Base-by-base conservation (phyloP, 2,797 vertebrate species). In the Sternotherus odoratus region DNA sequence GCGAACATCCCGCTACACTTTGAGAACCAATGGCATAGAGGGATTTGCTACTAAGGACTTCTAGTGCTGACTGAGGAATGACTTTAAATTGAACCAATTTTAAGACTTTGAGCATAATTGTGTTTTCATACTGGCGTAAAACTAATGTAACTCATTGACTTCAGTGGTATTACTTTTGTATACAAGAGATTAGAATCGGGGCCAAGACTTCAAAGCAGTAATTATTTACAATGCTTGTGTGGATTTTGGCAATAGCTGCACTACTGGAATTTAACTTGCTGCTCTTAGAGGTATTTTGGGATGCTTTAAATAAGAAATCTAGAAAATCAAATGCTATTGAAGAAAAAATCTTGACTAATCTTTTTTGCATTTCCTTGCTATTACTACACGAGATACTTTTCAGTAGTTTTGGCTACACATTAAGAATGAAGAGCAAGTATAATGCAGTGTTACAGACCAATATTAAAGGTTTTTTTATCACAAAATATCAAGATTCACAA, bases 271-370 rank as follows among this genome's bases (percentile, higher is more conserved):
- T 33, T 90, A 46, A 82, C 13, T 60, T 60, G 13, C 72, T 89
- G 79, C 63, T 91, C 78, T 88, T 56, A 83, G 79, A 89, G 83
- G 12, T 11, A 75, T 10, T 79, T 94, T 90, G 49, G 50, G 69
- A 46, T 89, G n/a, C 57, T 94, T 95, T 77, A 84, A 33, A 12
- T 84, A 39, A 16, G 77, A 43, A 88, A 93, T 87, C 28, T 84
- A 90, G 39, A 77, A 93, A 91, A 72, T 84, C 77, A 90, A 57
- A 57, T 57, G 28, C 56, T 30, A 30, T 28, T 57, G 56, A 57
- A 57, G 56, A 56, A 28, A 54, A 56, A 24, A 56, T 56, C 53
- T 54, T 54, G 53, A n/a, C n/a, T n/a, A n/a, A 4, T 54, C 53
- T 54, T 24, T 54, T 56, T 26, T 56, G 24, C 54, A 56, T 56